phyloP scores from a whole-genome alignment of 2,113 vertebrate species.

The Pipa parva region DNA sequence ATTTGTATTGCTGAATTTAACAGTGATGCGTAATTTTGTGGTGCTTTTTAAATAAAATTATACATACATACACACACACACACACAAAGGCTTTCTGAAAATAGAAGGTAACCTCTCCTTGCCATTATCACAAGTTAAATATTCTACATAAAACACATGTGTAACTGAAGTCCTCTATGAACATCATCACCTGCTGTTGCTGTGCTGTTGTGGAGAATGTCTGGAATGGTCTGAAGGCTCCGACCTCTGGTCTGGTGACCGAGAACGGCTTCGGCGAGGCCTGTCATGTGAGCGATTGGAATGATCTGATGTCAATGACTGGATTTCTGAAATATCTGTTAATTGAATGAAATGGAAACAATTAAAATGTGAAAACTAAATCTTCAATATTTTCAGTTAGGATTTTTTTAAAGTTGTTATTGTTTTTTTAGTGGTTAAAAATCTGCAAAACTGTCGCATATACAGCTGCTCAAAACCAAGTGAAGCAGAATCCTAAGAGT shows the following conservation, averaged over 20 bases:
- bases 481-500: constrained; percentile 41
- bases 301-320: constrained; percentile 96
- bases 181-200: constrained; percentile 85
- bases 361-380: too few relatives aligned
- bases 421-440: too few relatives aligned
- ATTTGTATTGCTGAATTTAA: too few relatives aligned
- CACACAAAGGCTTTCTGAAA: too few relatives aligned
- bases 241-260: constrained; percentile 90
- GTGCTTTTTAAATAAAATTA: too few relatives aligned
- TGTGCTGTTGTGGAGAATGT: constrained; percentile 92
- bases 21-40: too few relatives aligned
- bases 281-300: constrained; percentile 93
- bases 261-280: constrained; percentile 84
- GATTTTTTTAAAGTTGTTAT: too few relatives aligned
- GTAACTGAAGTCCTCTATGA: constrained; percentile 43
- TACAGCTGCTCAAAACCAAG: constrained; percentile 50
- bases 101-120: too few relatives aligned
- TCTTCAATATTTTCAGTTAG: too few relatives aligned
- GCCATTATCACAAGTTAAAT: neutral
- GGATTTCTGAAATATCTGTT: constrained; percentile 98
- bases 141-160: too few relatives aligned
- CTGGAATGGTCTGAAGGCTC: constrained; percentile 94
- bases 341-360: constrained; percentile 50
- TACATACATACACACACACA: too few relatives aligned
- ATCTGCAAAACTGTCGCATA: too few relatives aligned